phyloP scores from a whole-genome alignment of 2,888 invertebrate genomes.

The Orchestes rusci region DNA sequence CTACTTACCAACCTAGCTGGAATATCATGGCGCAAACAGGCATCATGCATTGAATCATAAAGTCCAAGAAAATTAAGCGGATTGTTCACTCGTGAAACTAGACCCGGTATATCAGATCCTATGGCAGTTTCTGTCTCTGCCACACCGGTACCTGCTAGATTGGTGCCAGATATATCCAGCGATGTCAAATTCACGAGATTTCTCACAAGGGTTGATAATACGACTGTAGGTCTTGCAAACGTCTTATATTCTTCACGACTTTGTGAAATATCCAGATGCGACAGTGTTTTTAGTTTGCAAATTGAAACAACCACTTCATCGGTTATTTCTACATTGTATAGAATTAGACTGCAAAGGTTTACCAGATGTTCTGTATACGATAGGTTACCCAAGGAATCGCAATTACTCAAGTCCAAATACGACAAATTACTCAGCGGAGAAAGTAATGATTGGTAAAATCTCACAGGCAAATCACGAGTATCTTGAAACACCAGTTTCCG shows the following conservation, averaged over 20 bases:
- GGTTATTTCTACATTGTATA: slow-evolving; percentile 72
- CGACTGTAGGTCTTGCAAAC: slow-evolving; percentile 67
- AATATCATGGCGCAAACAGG: slow-evolving; percentile 84
- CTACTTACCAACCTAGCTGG: slow-evolving; percentile 78
- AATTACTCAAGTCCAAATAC: slow-evolving; percentile 66
- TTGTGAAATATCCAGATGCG: slow-evolving; percentile 81
- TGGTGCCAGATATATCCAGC: slow-evolving; percentile 93
- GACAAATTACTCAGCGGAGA: slow-evolving; percentile 54
- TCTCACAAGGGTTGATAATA: slow-evolving; percentile 63
- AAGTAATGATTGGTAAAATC: slow-evolving; percentile 50
- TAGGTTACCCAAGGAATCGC: slow-evolving; percentile 56
- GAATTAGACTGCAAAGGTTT: slow-evolving; percentile 64
- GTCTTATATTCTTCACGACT: slow-evolving; percentile 60
- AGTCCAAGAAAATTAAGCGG: slow-evolving; percentile 87
- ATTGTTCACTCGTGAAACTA: slow-evolving; percentile 64
- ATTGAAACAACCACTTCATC: slow-evolving; percentile 57
- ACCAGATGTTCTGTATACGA: slow-evolving; percentile 59
- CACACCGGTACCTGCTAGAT: slow-evolving; percentile 82
- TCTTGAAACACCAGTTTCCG: slow-evolving; percentile 53
- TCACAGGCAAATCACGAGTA: slow-evolving; percentile 45
- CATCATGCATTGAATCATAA: slow-evolving; percentile 82
- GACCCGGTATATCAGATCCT: slow-evolving; percentile 78
- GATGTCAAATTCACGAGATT: slow-evolving; percentile 69
- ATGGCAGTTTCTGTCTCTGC: slow-evolving; percentile 48
- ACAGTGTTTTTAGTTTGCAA: slow-evolving; percentile 50